Base-by-base conservation (phyloP, 2,888 invertebrate genomes). In the Drosophila formosana region DNA sequence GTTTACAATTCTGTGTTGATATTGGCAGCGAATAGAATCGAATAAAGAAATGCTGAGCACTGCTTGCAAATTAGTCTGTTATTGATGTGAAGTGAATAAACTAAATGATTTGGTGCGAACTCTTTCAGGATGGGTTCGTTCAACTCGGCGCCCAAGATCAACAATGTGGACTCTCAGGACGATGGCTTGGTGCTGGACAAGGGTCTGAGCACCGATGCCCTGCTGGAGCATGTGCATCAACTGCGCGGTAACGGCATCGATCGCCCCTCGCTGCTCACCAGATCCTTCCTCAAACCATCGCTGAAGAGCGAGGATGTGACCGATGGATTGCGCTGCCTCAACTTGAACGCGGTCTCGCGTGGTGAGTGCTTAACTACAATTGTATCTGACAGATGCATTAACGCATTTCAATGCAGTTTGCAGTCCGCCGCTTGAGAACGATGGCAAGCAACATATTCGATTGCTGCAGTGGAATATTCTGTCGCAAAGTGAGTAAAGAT, bases 381-480 rank as follows among this genome's bases (percentile, higher is more conserved):
- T 13, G 9, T 45, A 64, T 63, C 8, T 41, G 5, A 13, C n/a
- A 9, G n/a, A 6, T 28, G n/a, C 9, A 5, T 30, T 18, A 49
- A 55, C 13, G 5, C 6, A 4, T 50, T 39, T 43, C 18, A 26
- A 90, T 90, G 49, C 80, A 94, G 94, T 92, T 63, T 93, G 93
- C 88, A 93, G 93, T 81, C 92, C 93, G 62, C 93, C 93, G 46
- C 46, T 90, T 92, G 70, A 92, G 91, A 84, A 93, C 93, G 60
- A 89, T 0, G 68, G 61, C 4, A n/a, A 37, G 4, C 55, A 93
- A 71, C 92, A 92, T 55, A 92, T 95, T 68, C 92, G 95, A 80
- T 91, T 96, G 53, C 92, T 96, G 72, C 95, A 95, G 83, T 96
- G 96, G 96, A 96, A 96, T 90, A 93, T 95, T 74, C 92, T 96